Conservation (phyloP, 2,797 vertebrate species). For the Jordanella pulchra region DNA sequence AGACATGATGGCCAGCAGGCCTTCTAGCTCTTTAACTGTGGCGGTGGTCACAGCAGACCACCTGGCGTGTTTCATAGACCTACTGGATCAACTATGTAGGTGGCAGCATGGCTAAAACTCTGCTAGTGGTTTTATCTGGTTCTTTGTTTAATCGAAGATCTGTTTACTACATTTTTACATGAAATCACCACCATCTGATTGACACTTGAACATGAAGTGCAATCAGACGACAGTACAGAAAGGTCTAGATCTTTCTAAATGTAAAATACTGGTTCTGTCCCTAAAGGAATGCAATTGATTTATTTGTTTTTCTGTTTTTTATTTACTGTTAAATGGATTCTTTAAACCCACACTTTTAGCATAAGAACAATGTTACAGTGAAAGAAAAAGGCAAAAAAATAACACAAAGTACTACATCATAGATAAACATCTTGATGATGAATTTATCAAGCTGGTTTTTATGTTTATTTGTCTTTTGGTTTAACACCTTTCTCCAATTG, state of each 20-base stretch:
- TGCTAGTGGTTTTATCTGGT: conserved; percentile 13
- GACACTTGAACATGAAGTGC: background rate
- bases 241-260: background rate
- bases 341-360: background rate
- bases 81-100: conserved; percentile 49
- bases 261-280: background rate
- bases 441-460: background rate
- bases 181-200: background rate
- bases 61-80: conserved; percentile 62
- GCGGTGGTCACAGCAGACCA: conserved; percentile 62
- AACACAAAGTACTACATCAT: background rate
- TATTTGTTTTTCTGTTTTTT: background rate
- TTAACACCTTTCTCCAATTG: too few species aligned
- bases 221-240: background rate
- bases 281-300: background rate
- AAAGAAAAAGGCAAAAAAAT: background rate
- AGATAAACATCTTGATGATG: too few species aligned
- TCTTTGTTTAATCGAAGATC: conserved; percentile 19
- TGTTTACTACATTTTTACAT: background rate
- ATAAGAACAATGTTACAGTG: background rate
- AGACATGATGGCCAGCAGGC: conserved; percentile 71
- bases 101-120: conserved; percentile 37
- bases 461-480: background rate
- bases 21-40: conserved; percentile 44
- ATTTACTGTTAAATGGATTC: background rate